Evolutionary conservation across 2,797 vertebrate genomes (phyloP), one percentile per base, ranked within the genome.

Genomic region (Betta splendens): DNA sequence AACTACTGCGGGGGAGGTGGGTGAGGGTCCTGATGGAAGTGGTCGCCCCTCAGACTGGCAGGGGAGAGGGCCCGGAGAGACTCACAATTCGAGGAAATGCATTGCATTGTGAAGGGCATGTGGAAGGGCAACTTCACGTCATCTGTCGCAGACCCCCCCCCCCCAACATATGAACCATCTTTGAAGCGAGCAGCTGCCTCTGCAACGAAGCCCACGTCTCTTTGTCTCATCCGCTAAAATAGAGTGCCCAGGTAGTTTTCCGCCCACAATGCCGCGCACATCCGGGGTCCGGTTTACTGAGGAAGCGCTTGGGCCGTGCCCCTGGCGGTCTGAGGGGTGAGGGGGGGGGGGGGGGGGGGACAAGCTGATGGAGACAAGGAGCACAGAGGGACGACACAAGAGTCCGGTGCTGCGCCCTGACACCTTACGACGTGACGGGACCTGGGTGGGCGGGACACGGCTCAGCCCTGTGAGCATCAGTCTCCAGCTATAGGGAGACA

Each of bases 31-130:
- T 93, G 91, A 94, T 63, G 94, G 92, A 94, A 89, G 93, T 91
- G 93, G 94, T 98, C 95, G 92, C 95, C 95, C 95, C 94, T 94
- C 94, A 96, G 94, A 94, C 92, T 76, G 87, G 89, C 87, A 89
- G 82, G 75, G 75, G 29, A 64, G 80, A 74, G 77, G 79, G 74
- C 81, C 64, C 73, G 20, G 53, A 72, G 79, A 85, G 90, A 91
- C 88, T 72, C 89, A 70, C 56, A 92, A 91, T 87, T 36, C 43
- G 81, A 75, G 89, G 87, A 90, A 56, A 66, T 91, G 89, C 90
- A 89, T 84, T 77, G 87, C 89, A 92, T 87, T 93, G 92, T 91
- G 90, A 90, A 89, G 84, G 90, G 88, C 85, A 87, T 84, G 64
- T 79, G 9, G 21, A 68, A 77, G 91, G 90, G 91, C 90, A 93